Evolutionary conservation across 2,113 vertebrate genomes (phyloP).

Genomic region (Cricetomys ansorgei): DNA sequence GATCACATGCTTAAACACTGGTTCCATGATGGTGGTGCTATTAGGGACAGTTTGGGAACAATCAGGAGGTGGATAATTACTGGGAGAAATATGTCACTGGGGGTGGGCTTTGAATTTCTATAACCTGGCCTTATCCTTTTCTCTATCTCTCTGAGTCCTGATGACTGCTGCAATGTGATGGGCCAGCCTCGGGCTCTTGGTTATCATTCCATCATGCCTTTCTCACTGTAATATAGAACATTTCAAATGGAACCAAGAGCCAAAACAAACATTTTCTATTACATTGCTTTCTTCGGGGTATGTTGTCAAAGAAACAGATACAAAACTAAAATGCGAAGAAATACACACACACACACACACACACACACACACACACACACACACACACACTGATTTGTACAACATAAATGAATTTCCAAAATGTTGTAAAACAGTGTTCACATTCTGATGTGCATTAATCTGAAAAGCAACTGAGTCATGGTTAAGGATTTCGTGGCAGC

Average conservation of each 20-base stretch:
- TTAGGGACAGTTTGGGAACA: neutral
- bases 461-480: conserved; percentile 87
- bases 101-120: neutral
- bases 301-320: neutral
- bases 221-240: neutral
- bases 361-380: neutral
- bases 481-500: conserved; percentile 88
- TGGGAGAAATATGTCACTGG: neutral
- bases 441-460: conserved; percentile 84
- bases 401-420: conserved; percentile 85
- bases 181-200: too few relatives aligned
- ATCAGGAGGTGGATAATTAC: neutral
- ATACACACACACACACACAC: neutral
- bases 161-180: too few relatives aligned
- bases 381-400: conserved; percentile 62
- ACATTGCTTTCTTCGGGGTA: neutral
- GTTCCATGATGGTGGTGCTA: neutral
- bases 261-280: neutral
- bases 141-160: neutral
- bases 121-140: neutral
- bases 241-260: too few relatives aligned
- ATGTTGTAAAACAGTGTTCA: conserved; percentile 85
- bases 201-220: too few relatives aligned
- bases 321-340: neutral
- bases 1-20: too few relatives aligned